Evolutionary conservation across 2,113 vertebrate genomes (phyloP), one percentile per base, ranked within the genome.

Genomic region (Opisthocomus hoazin): DNA sequence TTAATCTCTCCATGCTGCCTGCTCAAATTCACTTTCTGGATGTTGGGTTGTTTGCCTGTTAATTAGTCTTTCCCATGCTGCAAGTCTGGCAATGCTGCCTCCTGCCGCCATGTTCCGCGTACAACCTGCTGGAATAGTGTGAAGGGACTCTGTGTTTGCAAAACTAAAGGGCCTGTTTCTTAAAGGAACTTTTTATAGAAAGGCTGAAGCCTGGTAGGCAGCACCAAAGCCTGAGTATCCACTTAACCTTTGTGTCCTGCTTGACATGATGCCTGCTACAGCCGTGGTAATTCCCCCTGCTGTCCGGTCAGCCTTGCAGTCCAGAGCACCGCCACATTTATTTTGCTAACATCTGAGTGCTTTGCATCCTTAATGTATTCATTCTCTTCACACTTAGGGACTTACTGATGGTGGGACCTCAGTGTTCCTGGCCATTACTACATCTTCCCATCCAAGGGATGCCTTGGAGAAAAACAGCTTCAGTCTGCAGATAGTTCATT

Each of bases 1-100:
- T 94, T 96, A 4, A 79, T 95, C 92, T 93, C 88, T 83, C 90
- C 70, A 23, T 5, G 66, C 85, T 84, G 82, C 82, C 82, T 88
- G 48, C 56, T 85, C 43, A 73, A 34, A 37, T 30, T 78, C 58
- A 20, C 66, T 48, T 82, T 43, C 46, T 65, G 58, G 83, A 53
- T 88, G 83, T 58, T 86, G 58, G 13, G 39, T 18, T 39, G n/a
- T 68, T 88, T 53, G 17, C 79, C 34, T 80, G 58, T 83, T 94
- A 92, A 96, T 96, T 83, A 77, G 32, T 6, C 54, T 54, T 90
- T 54, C 45, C 54, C 32, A 1, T 32, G 70, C 41, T 69, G 54
- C 84, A 50, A 5, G 24, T 21, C 58, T 86, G 80, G 73, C 1
- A 9, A 4, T 5, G 68, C 82, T 73, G 69, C 70, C 77, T 88